phyloP scores from a whole-genome alignment of 2,888 invertebrate genomes.

The Drosophila borealis region DNA sequence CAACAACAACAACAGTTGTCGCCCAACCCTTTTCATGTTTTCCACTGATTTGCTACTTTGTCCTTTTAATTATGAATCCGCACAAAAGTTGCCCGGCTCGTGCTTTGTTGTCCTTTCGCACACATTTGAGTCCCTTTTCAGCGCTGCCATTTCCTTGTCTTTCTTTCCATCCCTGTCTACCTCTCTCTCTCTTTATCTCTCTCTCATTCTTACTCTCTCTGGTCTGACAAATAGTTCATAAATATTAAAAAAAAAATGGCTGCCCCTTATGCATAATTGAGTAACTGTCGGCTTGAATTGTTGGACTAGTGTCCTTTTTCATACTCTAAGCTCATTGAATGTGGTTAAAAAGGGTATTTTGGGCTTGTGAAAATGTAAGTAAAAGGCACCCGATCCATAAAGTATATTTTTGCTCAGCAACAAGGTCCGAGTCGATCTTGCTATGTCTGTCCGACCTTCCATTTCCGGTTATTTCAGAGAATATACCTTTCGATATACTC shows the following conservation, averaged over 20 bases:
- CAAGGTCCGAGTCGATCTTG: too few relatives aligned
- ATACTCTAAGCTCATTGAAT: background rate
- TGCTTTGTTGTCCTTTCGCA: conserved; percentile 36
- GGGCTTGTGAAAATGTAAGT: too few relatives aligned
- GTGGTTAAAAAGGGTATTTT: too few relatives aligned
- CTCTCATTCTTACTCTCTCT: background rate
- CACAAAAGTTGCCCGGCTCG: conserved; percentile 45
- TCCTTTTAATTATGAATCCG: conserved; percentile 77
- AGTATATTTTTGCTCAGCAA: too few relatives aligned
- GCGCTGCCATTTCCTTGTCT: conserved; percentile 24
- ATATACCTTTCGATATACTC: too few relatives aligned
- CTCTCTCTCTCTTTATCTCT: background rate
- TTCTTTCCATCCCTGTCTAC: background rate
- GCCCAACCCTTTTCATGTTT: conserved; percentile 64
- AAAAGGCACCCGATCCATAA: too few relatives aligned
- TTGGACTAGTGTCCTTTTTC: conserved; percentile 13
- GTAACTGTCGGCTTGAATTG: conserved; percentile 27
- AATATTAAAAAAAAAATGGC: conserved; percentile 62
- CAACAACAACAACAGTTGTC: conserved; percentile 14
- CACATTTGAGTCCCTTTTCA: conserved; percentile 38
- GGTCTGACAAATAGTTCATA: conserved; percentile 71
- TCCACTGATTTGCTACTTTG: conserved; percentile 76
- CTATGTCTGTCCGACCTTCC: too few relatives aligned
- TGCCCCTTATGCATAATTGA: conserved; percentile 64
- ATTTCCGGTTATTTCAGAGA: too few relatives aligned